Percentiles rank a stretch among this genome's conserved stretches.
Conservation (phyloP, 2,888 invertebrate genomes). For the Venustoraphidia nigricollis region DNA sequence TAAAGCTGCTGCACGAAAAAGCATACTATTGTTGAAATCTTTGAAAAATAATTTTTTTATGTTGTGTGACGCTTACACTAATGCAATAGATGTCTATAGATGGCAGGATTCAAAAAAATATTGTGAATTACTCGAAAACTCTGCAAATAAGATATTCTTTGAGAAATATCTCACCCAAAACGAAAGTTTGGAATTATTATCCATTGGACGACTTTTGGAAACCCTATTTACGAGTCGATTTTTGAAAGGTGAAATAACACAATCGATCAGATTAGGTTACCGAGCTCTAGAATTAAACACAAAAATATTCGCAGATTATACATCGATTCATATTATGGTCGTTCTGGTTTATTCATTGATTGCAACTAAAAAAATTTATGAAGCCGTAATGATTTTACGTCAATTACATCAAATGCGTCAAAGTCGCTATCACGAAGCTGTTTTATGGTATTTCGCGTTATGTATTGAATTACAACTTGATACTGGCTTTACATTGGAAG, state of each 20-base stretch:
- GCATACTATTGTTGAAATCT: constrained; percentile 24
- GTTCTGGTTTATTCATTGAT: constrained; percentile 30
- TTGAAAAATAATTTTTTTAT: constrained; percentile 27
- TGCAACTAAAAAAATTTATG: constrained; percentile 29
- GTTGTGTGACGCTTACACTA: constrained; percentile 31
- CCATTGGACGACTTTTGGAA: constrained; percentile 30
- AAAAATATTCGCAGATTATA: constrained; percentile 27
- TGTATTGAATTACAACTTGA: constrained; percentile 40
- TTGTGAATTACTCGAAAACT: constrained; percentile 25
- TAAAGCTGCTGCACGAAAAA: constrained; percentile 15
- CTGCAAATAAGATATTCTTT: constrained; percentile 15
- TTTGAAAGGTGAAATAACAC: constrained; percentile 24
- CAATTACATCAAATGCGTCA: constrained; percentile 20
- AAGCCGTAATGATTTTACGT: constrained; percentile 32
- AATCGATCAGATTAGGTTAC: constrained; percentile 28
- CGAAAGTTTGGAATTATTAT: constrained; percentile 29
- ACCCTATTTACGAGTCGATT: constrained; percentile 29
- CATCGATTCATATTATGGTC: constrained; percentile 30
- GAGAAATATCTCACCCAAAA: constrained; percentile 19
- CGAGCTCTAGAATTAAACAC: constrained; percentile 29
- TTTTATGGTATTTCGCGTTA: constrained; percentile 38
- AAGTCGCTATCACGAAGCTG: constrained; percentile 19
- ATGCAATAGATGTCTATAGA: constrained; percentile 31
- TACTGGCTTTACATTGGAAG: constrained; percentile 36
- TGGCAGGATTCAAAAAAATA: constrained; percentile 26